These are phyloP conservation scores for Pituophis catenifer DNA, from an alignment of 2,113 vertebrate species.

Conservation along the genomic window DNA sequence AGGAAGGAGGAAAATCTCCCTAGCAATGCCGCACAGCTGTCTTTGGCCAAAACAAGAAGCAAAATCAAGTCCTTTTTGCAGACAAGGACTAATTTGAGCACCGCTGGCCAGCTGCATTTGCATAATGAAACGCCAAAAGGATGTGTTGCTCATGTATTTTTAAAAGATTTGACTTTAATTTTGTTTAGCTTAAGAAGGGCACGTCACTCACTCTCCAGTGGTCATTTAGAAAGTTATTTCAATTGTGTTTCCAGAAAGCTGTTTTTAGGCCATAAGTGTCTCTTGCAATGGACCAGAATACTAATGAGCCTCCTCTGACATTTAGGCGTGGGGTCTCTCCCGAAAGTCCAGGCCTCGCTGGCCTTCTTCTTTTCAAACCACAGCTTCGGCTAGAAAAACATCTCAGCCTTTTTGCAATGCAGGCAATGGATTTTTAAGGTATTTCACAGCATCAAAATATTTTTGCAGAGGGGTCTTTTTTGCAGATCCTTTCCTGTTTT, in stretches of 20 bases:
- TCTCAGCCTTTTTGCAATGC: accelerated
- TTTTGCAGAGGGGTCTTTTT: background rate
- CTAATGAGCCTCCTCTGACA: constrained; percentile 37
- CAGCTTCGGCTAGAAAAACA: accelerated
- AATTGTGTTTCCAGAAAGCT: constrained; percentile 64
- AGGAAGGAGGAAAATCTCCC: background rate
- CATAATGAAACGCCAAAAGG: constrained; percentile 67
- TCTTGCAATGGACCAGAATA: constrained; percentile 59
- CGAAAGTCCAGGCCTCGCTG: background rate
- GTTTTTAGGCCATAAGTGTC: constrained; percentile 67
- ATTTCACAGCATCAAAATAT: background rate
- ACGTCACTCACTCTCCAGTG: constrained; percentile 66
- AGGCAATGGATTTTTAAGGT: accelerated
- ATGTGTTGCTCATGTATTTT: constrained; percentile 72
- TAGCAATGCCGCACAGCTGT: constrained; percentile 45
- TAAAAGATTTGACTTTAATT: constrained; percentile 71
- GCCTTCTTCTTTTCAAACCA: accelerated
- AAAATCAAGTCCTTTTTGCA: constrained; percentile 42
- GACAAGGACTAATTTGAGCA: constrained; percentile 55
- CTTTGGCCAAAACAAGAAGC: constrained; percentile 40
- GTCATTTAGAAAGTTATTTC: constrained; percentile 72
- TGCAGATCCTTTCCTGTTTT: background rate
- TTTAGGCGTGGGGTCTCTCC: accelerated
- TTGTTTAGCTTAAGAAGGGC: constrained; percentile 73
- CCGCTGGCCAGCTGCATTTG: constrained; percentile 58